These are phyloP conservation scores for Heteropelma amictum DNA, from an alignment of 2,888 invertebrate genomes.

Conservation along the genomic window DNA sequence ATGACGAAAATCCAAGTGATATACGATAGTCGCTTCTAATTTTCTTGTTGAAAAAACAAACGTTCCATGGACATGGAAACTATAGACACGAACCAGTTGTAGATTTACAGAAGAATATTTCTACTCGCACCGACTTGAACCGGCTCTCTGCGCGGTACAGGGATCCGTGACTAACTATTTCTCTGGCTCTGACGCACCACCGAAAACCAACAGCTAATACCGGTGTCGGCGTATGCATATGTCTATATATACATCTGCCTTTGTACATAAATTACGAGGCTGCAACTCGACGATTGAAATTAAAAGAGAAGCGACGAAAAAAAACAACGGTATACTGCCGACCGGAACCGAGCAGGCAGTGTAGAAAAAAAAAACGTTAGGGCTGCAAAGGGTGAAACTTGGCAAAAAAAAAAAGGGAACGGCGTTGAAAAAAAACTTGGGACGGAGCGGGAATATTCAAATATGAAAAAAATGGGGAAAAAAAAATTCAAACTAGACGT, in stretches of 20 bases:
- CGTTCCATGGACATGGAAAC: conserved; percentile 43
- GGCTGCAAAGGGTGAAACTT: conserved; percentile 52
- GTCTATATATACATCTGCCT: conserved; percentile 43
- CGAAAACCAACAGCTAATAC: not conserved
- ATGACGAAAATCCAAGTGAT: conserved; percentile 35
- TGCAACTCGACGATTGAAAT: conserved; percentile 58
- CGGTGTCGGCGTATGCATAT: not conserved
- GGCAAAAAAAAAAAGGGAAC: conserved; percentile 46
- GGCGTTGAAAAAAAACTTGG: conserved; percentile 41
- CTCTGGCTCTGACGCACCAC: not conserved
- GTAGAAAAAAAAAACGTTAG: conserved; percentile 45
- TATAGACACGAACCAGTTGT: conserved; percentile 1
- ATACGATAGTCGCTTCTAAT: conserved; percentile 62
- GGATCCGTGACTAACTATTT: conserved; percentile 42
- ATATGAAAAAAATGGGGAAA: conserved; percentile 52
- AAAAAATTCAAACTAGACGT: conserved; percentile 18
- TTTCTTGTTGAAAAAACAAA: conserved; percentile 69
- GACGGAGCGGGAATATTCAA: conserved; percentile 51
- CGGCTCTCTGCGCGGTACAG: conserved; percentile 43
- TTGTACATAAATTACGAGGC: conserved; percentile 47
- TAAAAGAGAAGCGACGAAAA: conserved; percentile 54
- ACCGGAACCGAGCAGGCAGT: conserved; percentile 50
- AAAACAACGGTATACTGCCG: conserved; percentile 52
- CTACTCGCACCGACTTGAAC: conserved; percentile 33
- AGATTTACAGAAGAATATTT: conserved; percentile 8